Percentiles rank a stretch among this genome's conserved stretches.
These are phyloP conservation scores for Actinernus sp. DNA, from an alignment of 92 coral and sea anemone genomes.

Conservation along the genomic window DNA sequence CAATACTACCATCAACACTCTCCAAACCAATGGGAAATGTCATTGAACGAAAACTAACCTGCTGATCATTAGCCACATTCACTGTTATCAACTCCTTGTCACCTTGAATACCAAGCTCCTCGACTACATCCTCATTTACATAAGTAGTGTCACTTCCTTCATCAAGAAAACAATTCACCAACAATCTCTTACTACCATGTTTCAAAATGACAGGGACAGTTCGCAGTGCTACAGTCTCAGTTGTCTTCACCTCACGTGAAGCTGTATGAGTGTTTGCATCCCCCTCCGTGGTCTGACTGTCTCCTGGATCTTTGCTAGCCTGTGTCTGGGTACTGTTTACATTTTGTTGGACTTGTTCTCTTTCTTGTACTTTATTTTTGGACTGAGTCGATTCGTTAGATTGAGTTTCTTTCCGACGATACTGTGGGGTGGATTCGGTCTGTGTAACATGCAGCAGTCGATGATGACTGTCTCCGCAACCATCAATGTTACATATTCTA, in stretches of 20 bases:
- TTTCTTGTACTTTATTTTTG: too few relatives aligned
- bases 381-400: too few relatives aligned
- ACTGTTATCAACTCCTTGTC: slow-evolving; percentile 25
- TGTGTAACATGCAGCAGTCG: slow-evolving; percentile 17
- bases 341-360: too few relatives aligned
- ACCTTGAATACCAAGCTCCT: too few relatives aligned
- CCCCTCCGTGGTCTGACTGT: slow-evolving; percentile 19
- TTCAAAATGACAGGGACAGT: slow-evolving; percentile 65
- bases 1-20: too few relatives aligned
- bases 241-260: neutral
- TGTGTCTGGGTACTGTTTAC: too few relatives aligned
- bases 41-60: too few relatives aligned
- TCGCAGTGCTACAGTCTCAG: slow-evolving; percentile 35
- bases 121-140: slow-evolving; percentile 34
- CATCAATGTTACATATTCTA: slow-evolving; percentile 9
- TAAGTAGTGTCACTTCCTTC: slow-evolving; percentile 49
- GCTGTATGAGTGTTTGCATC: neutral
- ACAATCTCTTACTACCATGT: slow-evolving; percentile 34
- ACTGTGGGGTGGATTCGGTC: neutral
- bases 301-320: too few relatives aligned
- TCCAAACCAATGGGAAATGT: too few relatives aligned
- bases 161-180: slow-evolving; percentile 53
- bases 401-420: too few relatives aligned
- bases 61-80: slow-evolving; percentile 61
- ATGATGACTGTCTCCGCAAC: slow-evolving; percentile 27